Percentiles rank a stretch among this genome's conserved stretches.
These are phyloP conservation scores for Centropristis striata DNA, from an alignment of 2,113 vertebrate genomes.

Conservation along the genomic window DNA sequence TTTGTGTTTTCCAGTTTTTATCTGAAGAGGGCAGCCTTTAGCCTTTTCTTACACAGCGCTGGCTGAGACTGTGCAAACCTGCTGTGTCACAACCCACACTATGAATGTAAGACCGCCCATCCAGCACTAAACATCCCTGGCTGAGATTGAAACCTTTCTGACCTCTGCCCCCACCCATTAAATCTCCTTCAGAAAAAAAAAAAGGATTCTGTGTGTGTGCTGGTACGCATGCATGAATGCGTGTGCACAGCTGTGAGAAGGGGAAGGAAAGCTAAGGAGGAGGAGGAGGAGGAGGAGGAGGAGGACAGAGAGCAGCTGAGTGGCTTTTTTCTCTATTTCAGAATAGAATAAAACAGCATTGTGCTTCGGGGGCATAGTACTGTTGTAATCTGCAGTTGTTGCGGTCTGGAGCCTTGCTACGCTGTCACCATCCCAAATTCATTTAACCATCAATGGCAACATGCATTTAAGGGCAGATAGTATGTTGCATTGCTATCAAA, in stretches of 20 bases:
- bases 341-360: constrained; percentile 74
- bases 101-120: constrained; percentile 85
- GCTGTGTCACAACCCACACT: constrained; percentile 77
- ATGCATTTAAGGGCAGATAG: constrained; percentile 87
- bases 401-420: constrained; percentile 90
- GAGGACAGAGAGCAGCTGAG: constrained; percentile 45
- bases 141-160: constrained; percentile 57
- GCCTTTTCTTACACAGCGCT: constrained; percentile 44
- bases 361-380: constrained; percentile 74
- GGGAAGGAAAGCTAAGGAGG: constrained; percentile 15
- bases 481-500: no score
- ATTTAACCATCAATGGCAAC: constrained; percentile 96
- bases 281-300: constrained; percentile 15
- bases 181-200: constrained; percentile 70
- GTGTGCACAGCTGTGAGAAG: constrained; percentile 19
- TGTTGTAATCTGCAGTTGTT: constrained; percentile 92
- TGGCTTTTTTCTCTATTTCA: constrained; percentile 16
- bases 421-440: constrained; percentile 96
- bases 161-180: constrained; percentile 52
- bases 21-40: constrained; percentile 79
- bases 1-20: not conserved
- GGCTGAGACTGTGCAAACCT: constrained; percentile 64
- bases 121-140: constrained; percentile 81
- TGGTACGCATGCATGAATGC: constrained; percentile 45
- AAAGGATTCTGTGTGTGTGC: constrained; percentile 29